These are phyloP conservation scores for Baccha elongata DNA, from an alignment of 2,888 invertebrate species.

Conservation along the genomic window DNA sequence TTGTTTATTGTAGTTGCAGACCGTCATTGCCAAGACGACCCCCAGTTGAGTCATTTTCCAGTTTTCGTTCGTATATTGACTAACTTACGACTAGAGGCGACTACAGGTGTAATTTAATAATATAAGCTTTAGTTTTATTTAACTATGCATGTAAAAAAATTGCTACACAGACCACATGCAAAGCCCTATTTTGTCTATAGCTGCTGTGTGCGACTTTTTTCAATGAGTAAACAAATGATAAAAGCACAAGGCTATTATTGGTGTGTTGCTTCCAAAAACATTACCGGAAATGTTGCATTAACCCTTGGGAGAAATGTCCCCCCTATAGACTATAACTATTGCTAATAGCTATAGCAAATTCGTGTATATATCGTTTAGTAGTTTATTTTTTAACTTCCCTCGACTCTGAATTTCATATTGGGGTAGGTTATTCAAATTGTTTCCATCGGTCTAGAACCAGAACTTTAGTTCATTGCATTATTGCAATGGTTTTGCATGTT, in stretches of 20 bases:
- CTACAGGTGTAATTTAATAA: too few relatives aligned
- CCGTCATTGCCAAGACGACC: slow-evolving; percentile 25
- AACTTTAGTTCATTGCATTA: slow-evolving; percentile 2
- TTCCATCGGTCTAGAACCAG: not conserved
- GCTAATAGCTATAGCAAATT: not conserved
- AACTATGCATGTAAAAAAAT: not conserved
- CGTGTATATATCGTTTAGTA: too few relatives aligned
- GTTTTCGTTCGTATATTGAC: not conserved
- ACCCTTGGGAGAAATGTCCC: not conserved
- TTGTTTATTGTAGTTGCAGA: slow-evolving; percentile 29
- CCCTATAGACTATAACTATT: not conserved
- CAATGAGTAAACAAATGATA: slow-evolving; percentile 1
- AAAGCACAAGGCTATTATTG: not conserved
- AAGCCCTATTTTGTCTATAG: slow-evolving; percentile 12
- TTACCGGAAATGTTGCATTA: not conserved
- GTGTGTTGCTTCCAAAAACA: too few relatives aligned
- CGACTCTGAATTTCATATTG: slow-evolving; percentile 28
- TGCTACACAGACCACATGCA: slow-evolving; percentile 30
- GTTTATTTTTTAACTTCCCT: slow-evolving; percentile 2
- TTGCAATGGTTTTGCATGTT: slow-evolving; percentile 23
- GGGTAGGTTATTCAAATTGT: slow-evolving; percentile 32
- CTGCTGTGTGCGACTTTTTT: not conserved
- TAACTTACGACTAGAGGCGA: not conserved
- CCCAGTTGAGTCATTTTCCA: slow-evolving; percentile 33
- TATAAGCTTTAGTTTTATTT: too few relatives aligned